Base-by-base conservation (phyloP, 2,113 vertebrate genomes). In the Philantomba maxwellii region DNA sequence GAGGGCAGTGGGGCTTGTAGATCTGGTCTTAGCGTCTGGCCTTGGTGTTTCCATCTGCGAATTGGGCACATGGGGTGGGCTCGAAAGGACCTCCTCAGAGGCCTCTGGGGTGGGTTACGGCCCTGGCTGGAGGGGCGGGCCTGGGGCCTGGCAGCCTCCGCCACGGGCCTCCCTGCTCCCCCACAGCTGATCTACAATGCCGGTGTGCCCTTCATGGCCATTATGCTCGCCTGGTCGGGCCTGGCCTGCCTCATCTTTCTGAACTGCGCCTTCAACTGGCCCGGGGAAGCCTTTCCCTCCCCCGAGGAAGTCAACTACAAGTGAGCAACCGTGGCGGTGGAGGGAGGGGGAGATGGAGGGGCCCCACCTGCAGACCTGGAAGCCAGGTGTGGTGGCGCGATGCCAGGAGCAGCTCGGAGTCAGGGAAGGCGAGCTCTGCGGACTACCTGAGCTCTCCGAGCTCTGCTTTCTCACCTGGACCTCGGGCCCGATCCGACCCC, bases 241-340 rank as follows among this genome's bases (percentile, higher is more conserved):
- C 98, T 99, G 14, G 99, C 99, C 12, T 98, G 98, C 43, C 97
- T 99, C 33, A 99, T 99, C 94, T 99, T 99, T 95, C 73, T 99
- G 78, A 99, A 99, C 98, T 99, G 99, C 91, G 98, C 99, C 81
- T 30, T 99, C 64, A 99, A 99, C 98, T 99, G 99, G 99, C 99
- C 99, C 1, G n/a, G 5, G 0, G 99, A 99, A 93, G 97, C 99
- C 57, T 99, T 99, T 95, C 99, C 99, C 1, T 98, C 99, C 1
- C 99, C 99, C 0, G 99, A 99, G n/a, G 99, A 99, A 95, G 98
- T 99, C 4, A 98, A 98, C 95, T 99, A 99, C 97, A 99, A 96
- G 99, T 99, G 57, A 98, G 99, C 96, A 57, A 64, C 39, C 13
- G 7, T 36, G 82, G 17, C 3, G 2, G 70, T 13, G 6, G 25